Evolutionary conservation across 37 sponge, comb jelly and placozoan genomes (phyloP).

Genomic region (Axinella damicornis): DNA sequence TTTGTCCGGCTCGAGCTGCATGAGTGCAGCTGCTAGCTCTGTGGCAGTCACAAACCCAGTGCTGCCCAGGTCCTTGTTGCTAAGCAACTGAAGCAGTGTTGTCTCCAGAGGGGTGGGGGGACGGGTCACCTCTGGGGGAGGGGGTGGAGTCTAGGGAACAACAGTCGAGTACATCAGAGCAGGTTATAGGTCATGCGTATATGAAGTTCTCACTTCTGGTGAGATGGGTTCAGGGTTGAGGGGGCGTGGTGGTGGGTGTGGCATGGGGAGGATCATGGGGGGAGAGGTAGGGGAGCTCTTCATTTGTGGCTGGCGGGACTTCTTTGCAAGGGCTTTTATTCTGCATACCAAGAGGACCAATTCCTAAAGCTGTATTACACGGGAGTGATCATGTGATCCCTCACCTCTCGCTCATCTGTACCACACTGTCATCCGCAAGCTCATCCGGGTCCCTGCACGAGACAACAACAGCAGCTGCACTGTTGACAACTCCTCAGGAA

Average conservation of each 20-base stretch:
- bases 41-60: constrained; percentile 66
- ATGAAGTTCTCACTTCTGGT: not conserved
- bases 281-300: not conserved
- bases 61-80: constrained; percentile 55
- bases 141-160: not conserved
- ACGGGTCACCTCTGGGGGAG: not conserved
- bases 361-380: no score
- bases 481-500: no score
- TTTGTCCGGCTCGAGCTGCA: not conserved
- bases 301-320: not conserved
- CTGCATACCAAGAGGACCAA: not conserved
- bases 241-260: constrained; percentile 6
- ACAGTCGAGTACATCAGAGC: not conserved
- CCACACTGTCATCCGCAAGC: constrained; percentile 42
- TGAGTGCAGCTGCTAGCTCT: constrained; percentile 43
- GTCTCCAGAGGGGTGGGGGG: constrained; percentile 21
- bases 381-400: not conserved
- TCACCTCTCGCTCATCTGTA: constrained; percentile 43
- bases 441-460: constrained; percentile 24
- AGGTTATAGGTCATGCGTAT: no score
- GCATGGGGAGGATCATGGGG: constrained; percentile 8
- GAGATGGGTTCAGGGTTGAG: not conserved
- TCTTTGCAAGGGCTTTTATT: constrained; percentile 27
- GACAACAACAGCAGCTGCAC: no score
- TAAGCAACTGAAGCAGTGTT: constrained; percentile 25